These are phyloP conservation scores for Perca schrenkii DNA, from an alignment of 2,113 vertebrate species.

Conservation along the genomic window DNA sequence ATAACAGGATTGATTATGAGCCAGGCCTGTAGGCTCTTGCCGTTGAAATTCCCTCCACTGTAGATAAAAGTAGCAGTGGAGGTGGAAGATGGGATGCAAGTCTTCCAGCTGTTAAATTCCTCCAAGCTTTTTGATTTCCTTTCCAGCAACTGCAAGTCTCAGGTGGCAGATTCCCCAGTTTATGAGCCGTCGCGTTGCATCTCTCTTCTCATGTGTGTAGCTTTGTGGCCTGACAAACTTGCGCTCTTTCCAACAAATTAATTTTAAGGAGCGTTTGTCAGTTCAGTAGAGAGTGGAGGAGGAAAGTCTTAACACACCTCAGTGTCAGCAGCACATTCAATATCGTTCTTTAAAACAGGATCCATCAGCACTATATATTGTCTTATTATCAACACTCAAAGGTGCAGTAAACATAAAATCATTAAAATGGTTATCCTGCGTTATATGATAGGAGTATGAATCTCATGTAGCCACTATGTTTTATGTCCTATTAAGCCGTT, in stretches of 20 bases:
- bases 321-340: slow-evolving; percentile 62
- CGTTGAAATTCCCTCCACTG: slow-evolving; percentile 66
- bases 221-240: slow-evolving; percentile 58
- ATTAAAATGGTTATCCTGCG: slow-evolving; percentile 65
- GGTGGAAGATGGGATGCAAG: slow-evolving; percentile 66
- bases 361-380: slow-evolving; percentile 71
- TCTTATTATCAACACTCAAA: slow-evolving; percentile 72
- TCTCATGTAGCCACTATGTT: slow-evolving; percentile 75
- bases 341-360: slow-evolving; percentile 55
- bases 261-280: slow-evolving; percentile 64
- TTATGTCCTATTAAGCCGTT: slow-evolving; percentile 67
- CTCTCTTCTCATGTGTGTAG: slow-evolving; percentile 55
- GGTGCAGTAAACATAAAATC: slow-evolving; percentile 64
- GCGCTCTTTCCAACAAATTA: slow-evolving; percentile 51
- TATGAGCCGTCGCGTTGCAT: slow-evolving; percentile 66
- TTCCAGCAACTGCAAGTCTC: slow-evolving; percentile 79
- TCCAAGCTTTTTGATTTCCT: slow-evolving; percentile 75
- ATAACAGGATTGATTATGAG: slow-evolving; percentile 68
- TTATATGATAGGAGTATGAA: slow-evolving; percentile 71
- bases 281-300: slow-evolving; percentile 33
- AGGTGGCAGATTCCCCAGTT: slow-evolving; percentile 79
- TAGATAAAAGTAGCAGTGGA: slow-evolving; percentile 66
- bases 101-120: slow-evolving; percentile 80
- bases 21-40: slow-evolving; percentile 63
- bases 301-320: slow-evolving; percentile 50